Conservation (phyloP, 2,113 vertebrate genomes). For the Sitta europaea region DNA sequence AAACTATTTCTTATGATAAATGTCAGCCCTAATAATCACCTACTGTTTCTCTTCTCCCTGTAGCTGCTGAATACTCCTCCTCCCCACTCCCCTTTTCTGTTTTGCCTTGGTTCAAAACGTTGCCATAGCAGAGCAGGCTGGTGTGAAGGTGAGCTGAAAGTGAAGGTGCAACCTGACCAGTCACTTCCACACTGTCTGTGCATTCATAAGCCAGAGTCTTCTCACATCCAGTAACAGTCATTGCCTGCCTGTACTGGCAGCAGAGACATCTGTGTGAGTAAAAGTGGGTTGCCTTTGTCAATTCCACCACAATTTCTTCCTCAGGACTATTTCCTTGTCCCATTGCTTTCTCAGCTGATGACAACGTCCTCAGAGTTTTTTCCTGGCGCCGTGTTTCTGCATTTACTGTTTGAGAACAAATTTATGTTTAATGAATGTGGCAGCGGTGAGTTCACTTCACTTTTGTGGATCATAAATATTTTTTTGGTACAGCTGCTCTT, state of each 20-base stretch:
- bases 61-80: not conserved
- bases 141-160: not conserved
- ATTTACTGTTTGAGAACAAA: not conserved
- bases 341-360: not conserved
- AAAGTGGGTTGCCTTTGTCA: not conserved
- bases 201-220: not conserved
- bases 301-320: not conserved
- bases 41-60: not conserved
- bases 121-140: not conserved
- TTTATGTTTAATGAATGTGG: not conserved
- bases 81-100: fast-evolving
- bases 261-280: not conserved
- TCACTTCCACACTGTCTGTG: not conserved
- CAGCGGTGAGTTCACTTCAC: not conserved
- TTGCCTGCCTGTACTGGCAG: not conserved
- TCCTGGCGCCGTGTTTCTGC: not conserved
- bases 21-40: not conserved
- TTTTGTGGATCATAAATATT: not conserved
- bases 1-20: not conserved
- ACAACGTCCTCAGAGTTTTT: not conserved
- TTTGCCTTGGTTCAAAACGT: not conserved
- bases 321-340: not conserved
- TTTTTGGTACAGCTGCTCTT: not conserved
- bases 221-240: not conserved
- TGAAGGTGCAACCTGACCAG: not conserved